Conservation (phyloP, 2,113 vertebrate genomes). For the Synchiropus splendidus region DNA sequence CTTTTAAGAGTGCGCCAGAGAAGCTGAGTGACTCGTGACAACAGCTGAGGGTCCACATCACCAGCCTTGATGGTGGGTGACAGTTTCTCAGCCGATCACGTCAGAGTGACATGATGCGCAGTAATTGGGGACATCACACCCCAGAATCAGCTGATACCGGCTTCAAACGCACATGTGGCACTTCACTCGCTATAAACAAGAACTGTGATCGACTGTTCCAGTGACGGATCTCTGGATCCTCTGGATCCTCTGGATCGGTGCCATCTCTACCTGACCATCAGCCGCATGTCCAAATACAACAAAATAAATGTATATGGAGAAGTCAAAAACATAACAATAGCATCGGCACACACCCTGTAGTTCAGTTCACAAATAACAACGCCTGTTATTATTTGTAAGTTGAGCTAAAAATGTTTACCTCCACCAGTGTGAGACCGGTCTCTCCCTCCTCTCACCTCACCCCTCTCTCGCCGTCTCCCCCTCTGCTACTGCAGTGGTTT, state of each 20-base stretch:
- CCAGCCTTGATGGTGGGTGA: constrained; percentile 9
- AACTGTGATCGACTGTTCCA: too few species aligned
- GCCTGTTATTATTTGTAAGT: constrained; percentile 19
- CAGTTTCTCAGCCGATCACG: constrained; percentile 36
- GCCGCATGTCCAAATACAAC: too few species aligned
- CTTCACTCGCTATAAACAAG: too few species aligned
- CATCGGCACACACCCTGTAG: constrained; percentile 5
- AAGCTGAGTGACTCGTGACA: too few species aligned
- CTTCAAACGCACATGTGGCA: constrained; percentile 1
- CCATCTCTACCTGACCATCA: too few species aligned
- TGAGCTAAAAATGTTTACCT: constrained; percentile 25
- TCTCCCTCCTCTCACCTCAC: constrained; percentile 8
- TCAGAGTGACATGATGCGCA: constrained; percentile 44
- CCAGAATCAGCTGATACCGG: constrained; percentile 37
- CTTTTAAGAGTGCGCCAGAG: too few species aligned
- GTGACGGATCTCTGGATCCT: too few species aligned
- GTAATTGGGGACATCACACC: constrained; percentile 42
- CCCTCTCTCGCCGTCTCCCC: background rate
- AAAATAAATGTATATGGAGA: too few species aligned
- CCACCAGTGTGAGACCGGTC: constrained; percentile 16
- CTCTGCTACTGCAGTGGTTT: constrained; percentile 46
- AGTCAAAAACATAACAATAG: too few species aligned
- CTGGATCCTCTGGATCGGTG: too few species aligned
- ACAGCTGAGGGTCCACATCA: background rate
- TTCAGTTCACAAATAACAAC: constrained; percentile 19